Evolutionary conservation across 2,113 vertebrate species (phyloP), one percentile per base, ranked within the genome.

Genomic region (Poeciliopsis turrubarensis): DNA sequence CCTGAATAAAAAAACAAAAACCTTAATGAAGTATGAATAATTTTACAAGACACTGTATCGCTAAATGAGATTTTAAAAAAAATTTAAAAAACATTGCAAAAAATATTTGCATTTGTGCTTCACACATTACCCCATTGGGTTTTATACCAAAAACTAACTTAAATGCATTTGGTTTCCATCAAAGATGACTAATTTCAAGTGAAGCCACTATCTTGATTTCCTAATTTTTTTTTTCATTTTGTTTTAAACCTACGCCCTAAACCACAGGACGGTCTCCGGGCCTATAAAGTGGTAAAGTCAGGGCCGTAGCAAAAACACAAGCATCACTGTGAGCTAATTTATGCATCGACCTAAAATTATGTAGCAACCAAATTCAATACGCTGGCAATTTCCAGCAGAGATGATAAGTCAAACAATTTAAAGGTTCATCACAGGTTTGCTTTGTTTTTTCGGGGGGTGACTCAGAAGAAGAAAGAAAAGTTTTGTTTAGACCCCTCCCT

Each of bases 51-150:
- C 7, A 25, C 22, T 54, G 67, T 89, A 87, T 37, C 91, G 83
- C 92, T 86, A 70, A 90, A 89, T 87, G 51, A 90, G 77, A 86
- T 85, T 87, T 85, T 87, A 32, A 32, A 32, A 31, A 90, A 94
- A 93, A 92, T 29, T 29, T 87, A 31, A 90, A 94, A 93, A 92
- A 1, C 29, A 29, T 29, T 77, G 79, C 73, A 81, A 85, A 7
- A 9, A n/a, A 54, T 54, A 25, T 54, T 54, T 54, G 7, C n/a
- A 22, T 8, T n/a, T 54, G 51, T 74, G 74, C 74, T 73, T 79
- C 69, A 37, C 60, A 76, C 77, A 86, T 14, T 26, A 86, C 86
- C 75, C 65, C 77, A 72, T 87, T 82, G 87, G 89, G 71, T 86
- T 87, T 91, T 86, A 89, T 75, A 79, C 60, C 13, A 75, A 79